phyloP scores from a whole-genome alignment of 2,888 invertebrate genomes.

The Nomada fucata region DNA sequence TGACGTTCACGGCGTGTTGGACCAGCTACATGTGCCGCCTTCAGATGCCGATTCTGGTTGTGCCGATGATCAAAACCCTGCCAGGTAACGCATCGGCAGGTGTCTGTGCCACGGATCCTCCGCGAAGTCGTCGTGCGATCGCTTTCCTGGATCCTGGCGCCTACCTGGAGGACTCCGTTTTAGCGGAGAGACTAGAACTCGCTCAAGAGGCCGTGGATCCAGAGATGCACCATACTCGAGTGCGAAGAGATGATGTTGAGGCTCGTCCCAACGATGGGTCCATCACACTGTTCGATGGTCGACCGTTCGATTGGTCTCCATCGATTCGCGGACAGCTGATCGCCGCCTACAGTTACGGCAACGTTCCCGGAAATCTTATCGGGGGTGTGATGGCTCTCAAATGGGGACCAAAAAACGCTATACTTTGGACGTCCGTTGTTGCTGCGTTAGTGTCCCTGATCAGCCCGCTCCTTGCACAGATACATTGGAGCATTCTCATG shows the following conservation, averaged over 20 bases:
- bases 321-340: slow-evolving; percentile 76
- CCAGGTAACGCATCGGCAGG: slow-evolving; percentile 18
- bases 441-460: slow-evolving; percentile 72
- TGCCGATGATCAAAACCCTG: slow-evolving; percentile 76
- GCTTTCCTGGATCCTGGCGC: slow-evolving; percentile 50
- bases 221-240: neutral
- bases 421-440: slow-evolving; percentile 78
- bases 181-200: slow-evolving; percentile 22
- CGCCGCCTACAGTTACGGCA: slow-evolving; percentile 78
- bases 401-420: slow-evolving; percentile 73
- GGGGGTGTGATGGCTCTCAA: slow-evolving; percentile 77
- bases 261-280: neutral
- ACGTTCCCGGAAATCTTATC: slow-evolving; percentile 78
- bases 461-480: slow-evolving; percentile 75
- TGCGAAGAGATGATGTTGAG: neutral
- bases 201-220: neutral
- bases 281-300: slow-evolving; percentile 62
- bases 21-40: slow-evolving; percentile 90
- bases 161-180: slow-evolving; percentile 51
- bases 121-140: slow-evolving; percentile 39
- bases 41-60: slow-evolving; percentile 88
- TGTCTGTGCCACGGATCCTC: neutral
- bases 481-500: slow-evolving; percentile 73
- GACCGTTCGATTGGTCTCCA: slow-evolving; percentile 74
- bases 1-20: slow-evolving; percentile 91